Conservation (phyloP, 2,113 vertebrate genomes). For the Cervus canadensis region DNA sequence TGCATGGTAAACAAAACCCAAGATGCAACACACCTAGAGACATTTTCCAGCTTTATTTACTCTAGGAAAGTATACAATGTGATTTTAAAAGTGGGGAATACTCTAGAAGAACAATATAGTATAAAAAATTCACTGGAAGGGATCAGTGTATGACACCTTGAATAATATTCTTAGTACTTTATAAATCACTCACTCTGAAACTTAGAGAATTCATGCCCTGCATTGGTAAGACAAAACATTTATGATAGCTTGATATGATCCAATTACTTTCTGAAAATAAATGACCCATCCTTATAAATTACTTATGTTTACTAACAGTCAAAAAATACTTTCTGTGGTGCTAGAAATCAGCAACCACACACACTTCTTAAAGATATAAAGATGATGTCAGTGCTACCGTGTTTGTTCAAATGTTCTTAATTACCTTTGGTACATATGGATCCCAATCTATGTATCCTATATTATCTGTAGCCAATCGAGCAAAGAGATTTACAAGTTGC, state of each 20-base stretch:
- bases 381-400: background rate
- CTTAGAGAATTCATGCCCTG: background rate
- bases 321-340: background rate
- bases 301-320: background rate
- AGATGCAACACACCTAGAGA: background rate
- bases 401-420: constrained; percentile 48
- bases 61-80: background rate
- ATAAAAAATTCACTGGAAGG: background rate
- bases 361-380: background rate
- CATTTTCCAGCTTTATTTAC: background rate
- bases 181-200: background rate
- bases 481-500: constrained; percentile 97
- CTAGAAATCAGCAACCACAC: background rate
- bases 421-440: constrained; percentile 96
- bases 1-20: background rate
- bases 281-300: background rate
- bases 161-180: background rate
- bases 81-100: background rate
- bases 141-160: background rate
- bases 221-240: background rate
- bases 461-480: constrained; percentile 96
- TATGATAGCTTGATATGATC: background rate
- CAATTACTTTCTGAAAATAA: constrained; percentile 14
- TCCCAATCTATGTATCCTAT: constrained; percentile 99
- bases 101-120: background rate